phyloP scores from a whole-genome alignment of 2,113 vertebrate species.

The Lathamus discolor region DNA sequence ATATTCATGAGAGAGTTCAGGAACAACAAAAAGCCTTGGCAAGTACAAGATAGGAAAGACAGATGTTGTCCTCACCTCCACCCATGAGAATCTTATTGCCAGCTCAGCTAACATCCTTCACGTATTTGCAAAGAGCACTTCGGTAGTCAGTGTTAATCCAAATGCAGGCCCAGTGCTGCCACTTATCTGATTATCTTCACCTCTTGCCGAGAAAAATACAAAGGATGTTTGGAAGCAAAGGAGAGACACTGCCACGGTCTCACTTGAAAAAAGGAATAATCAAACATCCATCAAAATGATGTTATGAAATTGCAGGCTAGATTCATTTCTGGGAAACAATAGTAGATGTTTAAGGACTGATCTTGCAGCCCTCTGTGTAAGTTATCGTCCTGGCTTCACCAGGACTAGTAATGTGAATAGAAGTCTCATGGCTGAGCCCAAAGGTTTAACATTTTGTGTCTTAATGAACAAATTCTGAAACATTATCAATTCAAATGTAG shows the following conservation, averaged over 20 bases:
- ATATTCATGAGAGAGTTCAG: conserved; percentile 74
- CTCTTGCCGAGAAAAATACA: conserved; percentile 13
- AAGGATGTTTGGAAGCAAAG: conserved; percentile 27
- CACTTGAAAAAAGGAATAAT: conserved; percentile 46
- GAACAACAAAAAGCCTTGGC: conserved; percentile 63
- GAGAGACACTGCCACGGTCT: background rate
- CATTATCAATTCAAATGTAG: background rate
- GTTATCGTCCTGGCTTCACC: background rate
- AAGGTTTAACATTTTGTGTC: background rate
- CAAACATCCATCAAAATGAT: conserved; percentile 27
- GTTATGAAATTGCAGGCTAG: background rate
- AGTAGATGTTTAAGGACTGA: background rate
- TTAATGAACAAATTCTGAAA: background rate
- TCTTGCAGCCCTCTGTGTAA: background rate
- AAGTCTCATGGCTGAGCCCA: background rate
- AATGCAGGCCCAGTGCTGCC: background rate
- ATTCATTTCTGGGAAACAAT: background rate
- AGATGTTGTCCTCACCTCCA: conserved; percentile 69
- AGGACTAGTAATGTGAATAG: background rate
- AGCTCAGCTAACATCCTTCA: conserved; percentile 41
- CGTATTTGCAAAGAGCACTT: background rate
- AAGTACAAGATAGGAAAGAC: conserved; percentile 35
- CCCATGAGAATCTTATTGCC: conserved; percentile 8
- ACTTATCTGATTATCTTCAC: conserved; percentile 26
- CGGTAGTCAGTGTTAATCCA: background rate